Conservation (phyloP, 1,140 invertebrate species). For the Tetramorium parvispinum region DNA sequence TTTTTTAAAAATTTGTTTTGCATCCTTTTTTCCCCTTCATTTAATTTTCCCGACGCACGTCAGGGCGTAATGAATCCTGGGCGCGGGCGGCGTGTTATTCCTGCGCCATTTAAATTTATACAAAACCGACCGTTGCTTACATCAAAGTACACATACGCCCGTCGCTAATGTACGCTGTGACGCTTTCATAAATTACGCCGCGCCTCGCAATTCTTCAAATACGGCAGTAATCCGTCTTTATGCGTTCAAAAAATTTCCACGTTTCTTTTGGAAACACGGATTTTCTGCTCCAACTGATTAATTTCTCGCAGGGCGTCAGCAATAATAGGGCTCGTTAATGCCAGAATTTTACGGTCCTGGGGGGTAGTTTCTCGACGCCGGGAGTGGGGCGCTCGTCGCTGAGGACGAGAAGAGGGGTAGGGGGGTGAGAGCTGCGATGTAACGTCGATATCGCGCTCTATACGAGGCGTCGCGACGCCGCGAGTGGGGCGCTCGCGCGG, state of each 20-base stretch:
- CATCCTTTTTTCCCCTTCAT: background rate
- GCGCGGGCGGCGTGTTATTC: background rate
- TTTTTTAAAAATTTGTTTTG: background rate
- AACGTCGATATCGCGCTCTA: conserved; percentile 86
- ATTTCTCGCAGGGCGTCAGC: background rate
- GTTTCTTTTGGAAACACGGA: background rate
- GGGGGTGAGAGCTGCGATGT: conserved; percentile 78
- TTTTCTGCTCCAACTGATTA: background rate
- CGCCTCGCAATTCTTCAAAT: background rate
- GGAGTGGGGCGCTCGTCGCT: conserved; percentile 38
- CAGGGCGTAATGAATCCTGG: background rate
- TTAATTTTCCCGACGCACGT: background rate
- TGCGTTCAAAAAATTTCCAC: background rate
- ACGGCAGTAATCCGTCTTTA: background rate
- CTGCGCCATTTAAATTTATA: background rate
- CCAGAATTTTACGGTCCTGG: conserved; percentile 63
- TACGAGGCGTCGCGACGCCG: conserved; percentile 81
- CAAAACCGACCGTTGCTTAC: background rate
- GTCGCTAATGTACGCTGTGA: no score
- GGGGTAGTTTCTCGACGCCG: conserved; percentile 20
- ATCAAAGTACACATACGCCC: no score
- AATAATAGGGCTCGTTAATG: conserved; percentile 4
- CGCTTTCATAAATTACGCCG: background rate
- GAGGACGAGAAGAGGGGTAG: background rate
- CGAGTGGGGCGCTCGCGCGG: conserved; percentile 74